Percentiles rank a stretch among this genome's conserved stretches.
phyloP scores from a whole-genome alignment of 64 coral and sea anemone genomes.

The Acropora tenuis region DNA sequence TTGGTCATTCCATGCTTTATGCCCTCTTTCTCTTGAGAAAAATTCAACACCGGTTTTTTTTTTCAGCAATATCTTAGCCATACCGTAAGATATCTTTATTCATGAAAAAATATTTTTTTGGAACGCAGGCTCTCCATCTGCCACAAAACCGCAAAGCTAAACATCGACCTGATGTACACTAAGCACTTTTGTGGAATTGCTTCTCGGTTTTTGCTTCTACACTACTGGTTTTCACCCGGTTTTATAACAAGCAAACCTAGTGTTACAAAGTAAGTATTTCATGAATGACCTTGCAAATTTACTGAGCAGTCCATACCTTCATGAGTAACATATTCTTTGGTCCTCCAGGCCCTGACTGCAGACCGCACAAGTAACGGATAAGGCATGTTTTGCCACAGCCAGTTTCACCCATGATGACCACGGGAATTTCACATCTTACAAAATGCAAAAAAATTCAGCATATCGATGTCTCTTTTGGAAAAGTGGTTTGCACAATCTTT shows the following conservation, averaged over 20 bases:
- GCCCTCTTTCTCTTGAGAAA: no score
- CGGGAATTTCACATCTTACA: conserved; percentile 1
- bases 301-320: conserved; percentile 36
- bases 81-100: no score
- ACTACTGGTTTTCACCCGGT: no score
- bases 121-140: not conserved
- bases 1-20: no score
- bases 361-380: conserved; percentile 73
- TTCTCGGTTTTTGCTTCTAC: no score
- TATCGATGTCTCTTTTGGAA: no score
- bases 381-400: conserved; percentile 78
- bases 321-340: conserved; percentile 80
- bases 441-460: conserved; percentile 81
- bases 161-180: no score
- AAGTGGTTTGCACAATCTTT: no score
- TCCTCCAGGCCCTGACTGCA: conserved; percentile 67
- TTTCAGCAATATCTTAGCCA: no score
- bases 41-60: no score
- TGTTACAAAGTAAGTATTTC: not conserved
- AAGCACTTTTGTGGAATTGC: no score
- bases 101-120: no score
- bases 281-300: not conserved
- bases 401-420: conserved; percentile 26
- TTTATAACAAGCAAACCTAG: not conserved
- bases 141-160: not conserved